A percentile compares a stretch with the other conserved stretches of the same genome.
phyloP scores from a whole-genome alignment of 92 coral and sea anemone genomes.

The Parazoanthus atlanticus region DNA sequence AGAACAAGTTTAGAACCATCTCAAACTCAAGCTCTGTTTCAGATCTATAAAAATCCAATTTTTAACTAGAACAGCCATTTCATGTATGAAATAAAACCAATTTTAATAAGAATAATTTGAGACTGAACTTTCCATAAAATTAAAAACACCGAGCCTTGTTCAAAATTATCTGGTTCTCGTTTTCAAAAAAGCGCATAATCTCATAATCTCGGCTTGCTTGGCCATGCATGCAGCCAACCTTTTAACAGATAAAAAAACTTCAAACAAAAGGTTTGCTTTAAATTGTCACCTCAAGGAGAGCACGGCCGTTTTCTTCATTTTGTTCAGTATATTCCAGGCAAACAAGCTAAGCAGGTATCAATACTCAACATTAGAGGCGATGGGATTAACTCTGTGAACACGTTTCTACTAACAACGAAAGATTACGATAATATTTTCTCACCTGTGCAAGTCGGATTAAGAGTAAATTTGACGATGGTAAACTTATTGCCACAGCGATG shows the following conservation, averaged over 20 bases:
- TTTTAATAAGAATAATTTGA: too few relatives aligned
- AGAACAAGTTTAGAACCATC: too few relatives aligned
- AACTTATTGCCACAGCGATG: neutral
- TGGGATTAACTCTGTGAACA: neutral
- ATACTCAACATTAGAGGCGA: too few relatives aligned
- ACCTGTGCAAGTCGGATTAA: conserved; percentile 17
- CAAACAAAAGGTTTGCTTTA: neutral
- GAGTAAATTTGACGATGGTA: neutral
- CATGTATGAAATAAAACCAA: too few relatives aligned
- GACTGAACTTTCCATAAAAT: too few relatives aligned
- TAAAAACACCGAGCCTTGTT: too few relatives aligned
- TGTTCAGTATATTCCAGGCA: neutral
- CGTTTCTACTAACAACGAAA: neutral
- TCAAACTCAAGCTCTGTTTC: too few relatives aligned
- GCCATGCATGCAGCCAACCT: neutral
- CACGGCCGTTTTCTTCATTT: neutral
- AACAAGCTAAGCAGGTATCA: neutral
- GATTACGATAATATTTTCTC: conserved; percentile 14
- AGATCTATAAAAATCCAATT: too few relatives aligned
- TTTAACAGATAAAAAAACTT: neutral
- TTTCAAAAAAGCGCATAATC: neutral
- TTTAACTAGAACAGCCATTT: too few relatives aligned
- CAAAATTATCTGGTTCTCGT: too few relatives aligned
- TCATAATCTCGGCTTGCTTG: neutral
- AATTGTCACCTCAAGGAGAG: neutral